Evolutionary conservation across 2,888 invertebrate genomes (phyloP).

Genomic region (Chrysopilus asiliformis): DNA sequence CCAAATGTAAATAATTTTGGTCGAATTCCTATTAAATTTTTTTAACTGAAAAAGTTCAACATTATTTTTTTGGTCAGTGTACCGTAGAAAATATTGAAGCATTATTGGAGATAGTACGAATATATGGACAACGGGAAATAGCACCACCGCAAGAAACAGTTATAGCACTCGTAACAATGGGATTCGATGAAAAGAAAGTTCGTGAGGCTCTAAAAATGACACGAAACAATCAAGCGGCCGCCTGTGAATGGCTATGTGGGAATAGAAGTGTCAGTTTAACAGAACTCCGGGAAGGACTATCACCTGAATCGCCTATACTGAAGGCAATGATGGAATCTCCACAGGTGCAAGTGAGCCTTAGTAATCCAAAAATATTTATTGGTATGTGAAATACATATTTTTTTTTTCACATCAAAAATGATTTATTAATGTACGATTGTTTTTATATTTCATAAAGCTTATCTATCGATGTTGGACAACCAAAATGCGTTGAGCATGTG

Average conservation of each 20-base stretch:
- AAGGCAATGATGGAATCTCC: constrained; percentile 50
- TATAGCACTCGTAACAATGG: constrained; percentile 39
- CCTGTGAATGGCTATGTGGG: constrained; percentile 52
- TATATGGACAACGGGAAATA: constrained; percentile 32
- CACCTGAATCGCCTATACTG: constrained; percentile 45
- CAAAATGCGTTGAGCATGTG: constrained; percentile 48
- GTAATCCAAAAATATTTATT: constrained; percentile 49
- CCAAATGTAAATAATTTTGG: too few relatives aligned
- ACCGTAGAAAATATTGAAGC: constrained; percentile 29
- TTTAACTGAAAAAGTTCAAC: too few relatives aligned
- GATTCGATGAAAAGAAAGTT: constrained; percentile 44
- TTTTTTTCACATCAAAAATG: constrained; percentile 3
- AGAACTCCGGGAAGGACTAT: constrained; percentile 45
- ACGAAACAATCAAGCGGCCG: constrained; percentile 49
- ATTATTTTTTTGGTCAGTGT: constrained; percentile 18
- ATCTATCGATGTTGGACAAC: constrained; percentile 51
- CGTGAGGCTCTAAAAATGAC: constrained; percentile 46
- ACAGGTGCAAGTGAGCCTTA: constrained; percentile 48
- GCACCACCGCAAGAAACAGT: constrained; percentile 28
- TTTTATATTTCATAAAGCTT: constrained; percentile 37
- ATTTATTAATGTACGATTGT: constrained; percentile 6
- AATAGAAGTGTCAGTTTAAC: constrained; percentile 41
- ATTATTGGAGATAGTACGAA: constrained; percentile 32
- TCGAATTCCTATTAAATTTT: too few relatives aligned
- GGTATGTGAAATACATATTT: constrained; percentile 31